Base-by-base conservation (phyloP, 2,888 invertebrate species). In the Argyresthia goedartella region DNA sequence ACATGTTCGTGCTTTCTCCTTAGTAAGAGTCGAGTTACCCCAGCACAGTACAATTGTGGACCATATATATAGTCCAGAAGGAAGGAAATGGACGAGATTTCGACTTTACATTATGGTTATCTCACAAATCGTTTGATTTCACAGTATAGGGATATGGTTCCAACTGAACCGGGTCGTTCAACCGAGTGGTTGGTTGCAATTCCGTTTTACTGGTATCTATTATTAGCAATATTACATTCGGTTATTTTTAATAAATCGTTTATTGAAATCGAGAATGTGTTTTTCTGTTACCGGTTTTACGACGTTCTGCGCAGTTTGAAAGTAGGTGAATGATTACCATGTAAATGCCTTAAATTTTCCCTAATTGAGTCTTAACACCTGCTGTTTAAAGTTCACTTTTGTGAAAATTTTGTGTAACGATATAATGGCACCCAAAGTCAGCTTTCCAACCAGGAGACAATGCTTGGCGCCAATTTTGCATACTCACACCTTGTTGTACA, bases 371-470 rank as follows among this genome's bases (percentile, higher is more conserved):
- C 16, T 44, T 44, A 44, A 44, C 10, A 14, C 44, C 16, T 44
- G 14, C 15, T 4, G 16, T 16, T 2, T 16, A 44, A 9, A 15
- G 44, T 8, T 16, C 14, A 44, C 4, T 44, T 44, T 44, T 14
- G 15, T 15, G 10, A 15, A 7, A 10, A 44, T 10, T 44, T 16
- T 15, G 15, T 45, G 45, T n/a, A 46, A 33, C 25, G 25, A 46
- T 33, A n/a, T 33, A n/a, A 2, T 46, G 25, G 25, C 25, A 10
- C 34, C 48, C 35, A 14, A 6, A 1, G 48, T 10, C 49, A 42
- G 66, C 77, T 79, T 81, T 78, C 78, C 67, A 76, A 67, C 53
- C 49, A 60, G 8, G 48, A 16, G 42, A 49, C 66, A 66, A 62
- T 65, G 57, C 55, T 51, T 55, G 51, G 59, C 52, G 60, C 59